Evolutionary conservation across 2,797 vertebrate genomes (phyloP).

Genomic region (Epinephelus malabaricus): DNA sequence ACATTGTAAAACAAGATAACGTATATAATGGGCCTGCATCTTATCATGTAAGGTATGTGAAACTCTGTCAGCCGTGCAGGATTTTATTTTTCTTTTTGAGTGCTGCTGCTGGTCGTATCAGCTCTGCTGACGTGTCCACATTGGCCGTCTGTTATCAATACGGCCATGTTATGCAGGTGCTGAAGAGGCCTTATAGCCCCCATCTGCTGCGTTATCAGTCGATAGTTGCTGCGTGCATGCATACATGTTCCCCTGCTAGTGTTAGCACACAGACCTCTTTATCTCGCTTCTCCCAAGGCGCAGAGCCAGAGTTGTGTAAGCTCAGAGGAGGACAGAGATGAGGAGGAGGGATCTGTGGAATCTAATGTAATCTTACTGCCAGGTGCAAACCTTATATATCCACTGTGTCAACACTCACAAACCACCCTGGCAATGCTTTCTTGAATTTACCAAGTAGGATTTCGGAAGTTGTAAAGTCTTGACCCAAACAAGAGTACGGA

Average conservation of each 20-base stretch:
- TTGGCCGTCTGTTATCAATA: conserved; percentile 60
- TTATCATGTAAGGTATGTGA: conserved; percentile 34
- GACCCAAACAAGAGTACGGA: not conserved
- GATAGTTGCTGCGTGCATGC: conserved; percentile 38
- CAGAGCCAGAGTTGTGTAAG: conserved; percentile 58
- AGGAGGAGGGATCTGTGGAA: conserved; percentile 32
- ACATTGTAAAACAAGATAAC: conserved; percentile 25
- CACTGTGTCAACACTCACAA: conserved; percentile 1
- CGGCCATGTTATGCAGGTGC: conserved; percentile 58
- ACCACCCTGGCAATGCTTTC: not conserved
- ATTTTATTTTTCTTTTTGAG: not conserved
- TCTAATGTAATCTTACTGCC: conserved; percentile 44
- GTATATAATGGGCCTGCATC: not conserved
- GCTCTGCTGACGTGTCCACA: conserved; percentile 49
- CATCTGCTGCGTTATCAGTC: conserved; percentile 68
- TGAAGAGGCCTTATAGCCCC: conserved; percentile 50
- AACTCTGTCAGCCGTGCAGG: conserved; percentile 24
- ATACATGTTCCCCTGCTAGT: conserved; percentile 44
- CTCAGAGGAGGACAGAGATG: conserved; percentile 28
- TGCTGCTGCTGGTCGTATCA: conserved; percentile 22
- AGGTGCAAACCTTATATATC: conserved; percentile 33
- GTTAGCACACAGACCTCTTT: conserved; percentile 64
- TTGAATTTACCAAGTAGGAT: not conserved
- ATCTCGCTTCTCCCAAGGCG: conserved; percentile 48
- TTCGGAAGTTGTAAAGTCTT: not conserved